A percentile compares a stretch with the other conserved stretches of the same genome.
These are phyloP conservation scores for Tetropium fuscum DNA, from an alignment of 2,888 invertebrate genomes.

Conservation along the genomic window DNA sequence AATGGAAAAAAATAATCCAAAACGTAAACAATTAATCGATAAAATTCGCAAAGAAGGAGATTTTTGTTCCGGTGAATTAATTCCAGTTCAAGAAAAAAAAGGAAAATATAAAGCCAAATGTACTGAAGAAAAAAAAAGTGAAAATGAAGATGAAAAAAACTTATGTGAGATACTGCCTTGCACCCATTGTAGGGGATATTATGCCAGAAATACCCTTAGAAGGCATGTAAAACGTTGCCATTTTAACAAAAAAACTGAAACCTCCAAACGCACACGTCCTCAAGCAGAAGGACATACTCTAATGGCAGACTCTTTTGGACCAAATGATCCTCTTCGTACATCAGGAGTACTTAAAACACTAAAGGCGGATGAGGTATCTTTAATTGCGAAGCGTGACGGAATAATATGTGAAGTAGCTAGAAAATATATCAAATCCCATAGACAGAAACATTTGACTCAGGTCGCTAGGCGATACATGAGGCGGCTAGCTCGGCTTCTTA, in stretches of 20 bases:
- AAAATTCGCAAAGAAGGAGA: constrained; percentile 4
- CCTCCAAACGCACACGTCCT: neutral
- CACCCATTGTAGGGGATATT: neutral
- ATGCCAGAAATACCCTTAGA: neutral
- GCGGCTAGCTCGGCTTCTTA: neutral
- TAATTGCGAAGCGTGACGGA: constrained; percentile 39
- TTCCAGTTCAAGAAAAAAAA: neutral
- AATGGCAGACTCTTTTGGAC: neutral
- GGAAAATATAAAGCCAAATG: neutral
- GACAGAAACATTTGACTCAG: constrained; percentile 37
- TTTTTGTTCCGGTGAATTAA: neutral
- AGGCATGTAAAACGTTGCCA: neutral
- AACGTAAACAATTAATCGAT: neutral
- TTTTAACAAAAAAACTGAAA: neutral
- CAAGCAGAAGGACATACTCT: neutral
- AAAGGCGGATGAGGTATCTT: constrained; percentile 33
- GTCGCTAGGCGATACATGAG: constrained; percentile 26
- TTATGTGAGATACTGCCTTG: neutral
- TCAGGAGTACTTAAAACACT: neutral
- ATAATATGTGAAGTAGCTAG: constrained; percentile 42
- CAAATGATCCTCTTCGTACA: neutral
- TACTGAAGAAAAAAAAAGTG: neutral
- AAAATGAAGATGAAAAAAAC: neutral
- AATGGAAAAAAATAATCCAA: neutral
- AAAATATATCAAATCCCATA: constrained; percentile 28